Evolutionary conservation across 2,888 invertebrate genomes (phyloP).

Genomic region (Trisateles emortualis): DNA sequence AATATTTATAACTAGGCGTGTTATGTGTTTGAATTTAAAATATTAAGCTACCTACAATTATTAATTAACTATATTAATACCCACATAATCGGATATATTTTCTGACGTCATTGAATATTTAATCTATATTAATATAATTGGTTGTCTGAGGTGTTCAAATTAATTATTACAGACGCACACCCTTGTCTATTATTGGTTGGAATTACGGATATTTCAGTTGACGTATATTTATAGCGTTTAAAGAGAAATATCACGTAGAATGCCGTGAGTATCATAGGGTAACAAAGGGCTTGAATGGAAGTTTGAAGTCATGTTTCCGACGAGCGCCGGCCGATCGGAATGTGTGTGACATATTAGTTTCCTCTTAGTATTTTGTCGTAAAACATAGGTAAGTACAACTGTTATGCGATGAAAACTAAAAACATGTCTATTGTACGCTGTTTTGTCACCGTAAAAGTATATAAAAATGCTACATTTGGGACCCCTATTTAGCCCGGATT

Average conservation of each 20-base stretch:
- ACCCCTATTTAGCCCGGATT: too few relatives aligned
- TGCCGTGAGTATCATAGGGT: too few relatives aligned
- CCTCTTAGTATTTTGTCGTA: constrained; percentile 32
- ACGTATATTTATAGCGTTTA: too few relatives aligned
- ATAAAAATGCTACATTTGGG: too few relatives aligned
- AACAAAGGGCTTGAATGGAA: constrained; percentile 30
- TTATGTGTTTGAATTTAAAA: neutral
- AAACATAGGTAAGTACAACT: too few relatives aligned
- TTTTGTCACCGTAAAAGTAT: too few relatives aligned
- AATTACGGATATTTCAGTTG: constrained; percentile 14
- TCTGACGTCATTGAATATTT: neutral
- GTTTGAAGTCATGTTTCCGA: constrained; percentile 52
- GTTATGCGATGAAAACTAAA: too few relatives aligned
- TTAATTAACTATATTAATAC: too few relatives aligned
- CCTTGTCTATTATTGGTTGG: neutral
- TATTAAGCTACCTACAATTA: too few relatives aligned
- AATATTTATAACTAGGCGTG: neutral
- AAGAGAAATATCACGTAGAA: too few relatives aligned
- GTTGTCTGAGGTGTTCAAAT: neutral
- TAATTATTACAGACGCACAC: neutral
- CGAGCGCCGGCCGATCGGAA: constrained; percentile 19
- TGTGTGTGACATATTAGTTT: constrained; percentile 48
- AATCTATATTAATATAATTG: neutral
- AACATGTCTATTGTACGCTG: too few relatives aligned
- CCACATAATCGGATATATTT: neutral